Conservation (phyloP, 1,140 invertebrate genomes). For the silkworm (Bombyx mori) region ASM3026992v2 NC_085127.1:3447001-3447500, state of each 20-base stretch:
- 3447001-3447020: background rate
- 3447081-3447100: background rate
- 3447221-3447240: background rate
- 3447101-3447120: slow-evolving; percentile 8
- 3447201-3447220: background rate
- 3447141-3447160: slow-evolving; percentile 3
- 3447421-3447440: background rate
- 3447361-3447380: background rate
- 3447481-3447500: no score
- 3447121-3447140: background rate
- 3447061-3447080: background rate
- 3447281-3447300: background rate
- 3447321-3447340: slow-evolving; percentile 5
- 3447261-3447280: background rate
- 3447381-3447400: slow-evolving; percentile 1
- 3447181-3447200: slow-evolving; percentile 7
- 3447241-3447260: background rate
- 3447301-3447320: slow-evolving; percentile 3
- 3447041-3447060: slow-evolving; percentile 7
- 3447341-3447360: slow-evolving; percentile 4
- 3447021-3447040: slow-evolving; percentile 4
- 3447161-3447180: slow-evolving; percentile 8
- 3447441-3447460: background rate
- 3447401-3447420: background rate
- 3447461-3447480: slow-evolving; percentile 6